Percentiles rank a stretch among this genome's conserved stretches.
These are phyloP conservation scores for Nothura maculosa DNA, from an alignment of 2,797 vertebrate genomes.

Conservation along the genomic window DNA sequence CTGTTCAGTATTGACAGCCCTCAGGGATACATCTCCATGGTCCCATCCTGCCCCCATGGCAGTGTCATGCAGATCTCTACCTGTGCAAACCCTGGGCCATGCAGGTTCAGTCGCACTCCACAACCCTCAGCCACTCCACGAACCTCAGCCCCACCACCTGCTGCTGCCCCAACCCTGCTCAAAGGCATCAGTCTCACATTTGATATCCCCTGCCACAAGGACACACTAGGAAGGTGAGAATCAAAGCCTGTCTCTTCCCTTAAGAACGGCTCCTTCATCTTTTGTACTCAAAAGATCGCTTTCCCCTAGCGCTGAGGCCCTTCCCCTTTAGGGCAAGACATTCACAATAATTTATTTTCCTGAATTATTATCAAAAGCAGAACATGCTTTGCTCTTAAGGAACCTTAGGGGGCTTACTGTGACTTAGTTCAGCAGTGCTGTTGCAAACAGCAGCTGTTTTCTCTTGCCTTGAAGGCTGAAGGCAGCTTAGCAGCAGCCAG, in stretches of 20 bases:
- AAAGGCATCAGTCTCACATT: background rate
- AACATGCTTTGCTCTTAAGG: background rate
- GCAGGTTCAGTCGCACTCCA: background rate
- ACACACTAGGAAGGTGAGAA: accelerated
- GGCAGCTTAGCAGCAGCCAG: background rate
- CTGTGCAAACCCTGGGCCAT: background rate
- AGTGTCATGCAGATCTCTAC: background rate
- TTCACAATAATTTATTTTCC: background rate
- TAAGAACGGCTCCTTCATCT: background rate
- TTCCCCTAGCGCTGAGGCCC: background rate
- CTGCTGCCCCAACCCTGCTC: background rate
- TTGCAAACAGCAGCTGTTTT: background rate
- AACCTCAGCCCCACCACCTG: background rate
- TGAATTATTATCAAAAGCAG: background rate
- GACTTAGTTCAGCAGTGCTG: background rate
- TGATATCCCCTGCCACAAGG: background rate
- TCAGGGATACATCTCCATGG: background rate
- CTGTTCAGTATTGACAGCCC: background rate
- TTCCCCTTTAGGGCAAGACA: background rate
- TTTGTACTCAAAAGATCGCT: background rate
- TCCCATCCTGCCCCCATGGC: background rate
- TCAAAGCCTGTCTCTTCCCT: background rate
- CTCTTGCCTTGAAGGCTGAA: background rate
- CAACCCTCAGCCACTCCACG: accelerated
- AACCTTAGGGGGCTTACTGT: background rate